Evolutionary conservation across 2,888 invertebrate species (phyloP), one percentile per base, ranked within the genome.

Genomic region (Mycogona germanica): DNA sequence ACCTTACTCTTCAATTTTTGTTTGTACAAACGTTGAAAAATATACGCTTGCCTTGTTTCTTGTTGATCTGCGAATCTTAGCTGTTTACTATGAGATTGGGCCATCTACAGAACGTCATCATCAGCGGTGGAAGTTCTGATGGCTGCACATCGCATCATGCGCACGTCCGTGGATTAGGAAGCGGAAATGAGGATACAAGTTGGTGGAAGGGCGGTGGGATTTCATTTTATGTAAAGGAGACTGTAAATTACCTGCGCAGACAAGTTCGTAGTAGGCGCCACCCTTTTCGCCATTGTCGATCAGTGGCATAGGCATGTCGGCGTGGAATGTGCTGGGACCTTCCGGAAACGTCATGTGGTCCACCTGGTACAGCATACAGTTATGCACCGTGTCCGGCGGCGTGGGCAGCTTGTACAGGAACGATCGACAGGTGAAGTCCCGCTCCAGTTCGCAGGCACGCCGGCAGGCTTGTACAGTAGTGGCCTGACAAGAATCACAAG

Each of bases 291-390:
- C 92, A 61, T 87, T 87, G 67, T 92, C 92, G 60, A 92, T 84
- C 35, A 92, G 76, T 0, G 92, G 92, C 60, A 91, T 75, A 65
- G 91, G 91, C 3, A 85, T 87, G 64, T 87, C 89, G 38, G 61
- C 51, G 59, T 88, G 74, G 67, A 88, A 93, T 4, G 91, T 87
- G 42, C 87, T 87, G 0, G 91, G 88, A 37, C 92, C 92, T 65
- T 92, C 91, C 1, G 92, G 91, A 51, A 92, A 73, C 0, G 88
- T 87, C 73, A 85, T 84, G 70, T 92, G 92, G 68, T 92, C 91
- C 67, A 92, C 75, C 66, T 93, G 92, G 75, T 87, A 92, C 32
- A 92, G 75, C 58, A 89, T 82, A 70, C 92, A 93, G 72, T 92
- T 92, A 76, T 89, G 88, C 58, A 85, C 82, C 1, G 82, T 76